phyloP scores from a whole-genome alignment of 2,888 invertebrate species.

The Platycnemis pennipes region DNA sequence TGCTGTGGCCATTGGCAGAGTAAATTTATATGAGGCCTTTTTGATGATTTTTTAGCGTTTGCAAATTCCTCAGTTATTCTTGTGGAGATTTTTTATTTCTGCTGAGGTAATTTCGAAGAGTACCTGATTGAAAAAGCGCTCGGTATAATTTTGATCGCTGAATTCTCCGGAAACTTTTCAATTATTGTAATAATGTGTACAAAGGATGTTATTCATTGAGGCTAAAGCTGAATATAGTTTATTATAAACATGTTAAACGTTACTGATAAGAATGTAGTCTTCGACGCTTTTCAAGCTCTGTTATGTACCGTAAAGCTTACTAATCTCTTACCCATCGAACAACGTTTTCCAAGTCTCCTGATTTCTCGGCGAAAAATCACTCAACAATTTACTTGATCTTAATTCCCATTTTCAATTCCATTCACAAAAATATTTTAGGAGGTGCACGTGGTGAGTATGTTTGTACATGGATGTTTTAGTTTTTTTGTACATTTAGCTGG shows the following conservation, averaged over 20 bases:
- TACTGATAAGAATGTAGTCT: not conserved
- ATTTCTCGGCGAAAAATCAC: not conserved
- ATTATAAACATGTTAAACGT: not conserved
- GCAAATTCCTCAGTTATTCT: not conserved
- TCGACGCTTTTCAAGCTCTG: not conserved
- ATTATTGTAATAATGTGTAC: conserved; percentile 22
- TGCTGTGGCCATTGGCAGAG: not conserved
- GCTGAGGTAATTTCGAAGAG: not conserved
- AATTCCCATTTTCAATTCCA: not conserved
- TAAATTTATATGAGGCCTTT: not conserved
- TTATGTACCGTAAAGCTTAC: not conserved
- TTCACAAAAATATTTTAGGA: not conserved
- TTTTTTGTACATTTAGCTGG: too few species aligned
- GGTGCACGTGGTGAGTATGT: not conserved
- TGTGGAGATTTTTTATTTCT: not conserved
- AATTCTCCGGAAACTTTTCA: not conserved
- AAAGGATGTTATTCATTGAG: conserved; percentile 1
- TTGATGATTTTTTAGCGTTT: not conserved
- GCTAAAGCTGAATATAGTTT: conserved; percentile 36
- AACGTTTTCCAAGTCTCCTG: not conserved
- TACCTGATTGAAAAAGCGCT: conserved; percentile 33
- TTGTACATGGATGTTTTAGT: too few species aligned
- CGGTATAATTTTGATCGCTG: not conserved
- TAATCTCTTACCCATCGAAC: not conserved
- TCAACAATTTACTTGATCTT: not conserved